Evolutionary conservation across 2,113 vertebrate species (phyloP).

Genomic region (Gnathonemus echidnorhynchus): DNA sequence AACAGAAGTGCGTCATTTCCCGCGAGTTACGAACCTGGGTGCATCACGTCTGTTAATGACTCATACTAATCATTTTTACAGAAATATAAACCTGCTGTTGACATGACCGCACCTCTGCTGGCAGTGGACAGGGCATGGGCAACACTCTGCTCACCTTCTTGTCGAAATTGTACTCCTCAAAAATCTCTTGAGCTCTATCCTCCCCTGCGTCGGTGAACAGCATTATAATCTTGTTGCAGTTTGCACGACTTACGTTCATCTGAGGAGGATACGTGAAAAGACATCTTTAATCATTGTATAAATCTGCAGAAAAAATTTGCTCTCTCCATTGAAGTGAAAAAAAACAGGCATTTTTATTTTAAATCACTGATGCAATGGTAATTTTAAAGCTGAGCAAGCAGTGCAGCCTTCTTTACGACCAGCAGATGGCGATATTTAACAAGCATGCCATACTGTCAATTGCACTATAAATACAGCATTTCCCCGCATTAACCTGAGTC

Average conservation of each 20-base stretch:
- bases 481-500: neutral
- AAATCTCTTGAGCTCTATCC: constrained; percentile 87
- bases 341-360: neutral
- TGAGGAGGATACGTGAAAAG: constrained; percentile 39
- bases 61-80: neutral
- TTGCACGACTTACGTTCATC: constrained; percentile 86
- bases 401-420: constrained; percentile 24
- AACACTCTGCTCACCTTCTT: constrained; percentile 70
- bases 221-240: constrained; percentile 99
- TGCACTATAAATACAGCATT: neutral
- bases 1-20: neutral
- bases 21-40: neutral
- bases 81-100: neutral
- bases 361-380: neutral
- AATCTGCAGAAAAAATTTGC: neutral
- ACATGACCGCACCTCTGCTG: neutral
- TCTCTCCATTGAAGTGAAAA: neutral
- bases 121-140: neutral
- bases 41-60: neutral
- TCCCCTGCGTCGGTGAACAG: constrained; percentile 96
- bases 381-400: neutral
- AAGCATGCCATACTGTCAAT: neutral
- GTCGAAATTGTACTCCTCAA: constrained; percentile 83
- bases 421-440: constrained; percentile 53
- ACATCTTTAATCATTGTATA: neutral